These are phyloP conservation scores for Chrosomus eos DNA, from an alignment of 2,797 vertebrate genomes.

Conservation along the genomic window DNA sequence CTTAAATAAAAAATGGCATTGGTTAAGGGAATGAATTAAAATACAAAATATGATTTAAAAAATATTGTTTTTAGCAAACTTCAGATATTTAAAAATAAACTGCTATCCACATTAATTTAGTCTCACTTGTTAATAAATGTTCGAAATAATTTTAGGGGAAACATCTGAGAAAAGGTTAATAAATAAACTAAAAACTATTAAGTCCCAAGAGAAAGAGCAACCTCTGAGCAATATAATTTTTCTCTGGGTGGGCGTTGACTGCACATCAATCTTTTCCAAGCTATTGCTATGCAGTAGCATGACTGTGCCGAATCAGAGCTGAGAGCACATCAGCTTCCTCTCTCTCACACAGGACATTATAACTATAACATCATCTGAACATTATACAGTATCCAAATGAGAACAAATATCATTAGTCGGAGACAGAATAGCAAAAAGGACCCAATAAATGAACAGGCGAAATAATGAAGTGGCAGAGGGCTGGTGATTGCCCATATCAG, in stretches of 20 bases:
- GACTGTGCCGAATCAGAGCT: constrained; percentile 15
- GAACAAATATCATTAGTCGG: constrained; percentile 9
- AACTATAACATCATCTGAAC: constrained; percentile 11
- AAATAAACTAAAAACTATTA: not conserved
- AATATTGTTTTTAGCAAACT: not conserved
- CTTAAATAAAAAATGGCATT: not conserved
- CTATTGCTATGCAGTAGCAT: constrained; percentile 2
- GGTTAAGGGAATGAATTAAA: not conserved
- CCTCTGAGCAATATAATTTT: not conserved
- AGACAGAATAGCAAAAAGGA: not conserved
- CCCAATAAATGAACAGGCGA: not conserved
- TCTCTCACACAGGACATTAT: not conserved
- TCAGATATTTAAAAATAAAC: not conserved
- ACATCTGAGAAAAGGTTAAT: not conserved
- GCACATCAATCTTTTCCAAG: constrained; percentile 1
- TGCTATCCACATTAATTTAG: not conserved
- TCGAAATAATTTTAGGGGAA: not conserved
- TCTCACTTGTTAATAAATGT: not conserved
- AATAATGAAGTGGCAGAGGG: not conserved
- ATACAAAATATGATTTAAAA: not conserved
- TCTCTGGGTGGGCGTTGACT: not conserved
- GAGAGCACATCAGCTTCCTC: constrained; percentile 3
- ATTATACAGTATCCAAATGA: constrained; percentile 13
- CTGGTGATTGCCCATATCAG: not conserved
- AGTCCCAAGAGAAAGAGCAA: not conserved